Percentiles rank a stretch among this genome's conserved stretches.
Conservation (phyloP, 1,140 invertebrate genomes). For the Caenorhabditis briggsae region DNA sequence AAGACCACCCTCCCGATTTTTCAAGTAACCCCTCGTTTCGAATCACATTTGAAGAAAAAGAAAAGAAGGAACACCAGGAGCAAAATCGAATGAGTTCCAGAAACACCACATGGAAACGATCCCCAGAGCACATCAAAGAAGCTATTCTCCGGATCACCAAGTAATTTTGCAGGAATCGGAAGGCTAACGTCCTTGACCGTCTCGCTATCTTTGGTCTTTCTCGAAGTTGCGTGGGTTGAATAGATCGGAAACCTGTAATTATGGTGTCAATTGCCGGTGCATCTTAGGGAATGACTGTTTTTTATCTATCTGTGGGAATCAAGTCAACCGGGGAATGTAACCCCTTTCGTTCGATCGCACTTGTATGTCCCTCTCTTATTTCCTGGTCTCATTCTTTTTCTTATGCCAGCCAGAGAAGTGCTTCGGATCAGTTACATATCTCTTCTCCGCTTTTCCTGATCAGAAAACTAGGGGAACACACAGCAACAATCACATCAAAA, state of each 20-base stretch:
- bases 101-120: background rate
- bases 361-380: background rate
- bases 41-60: background rate
- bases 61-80: background rate
- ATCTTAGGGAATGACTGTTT: background rate
- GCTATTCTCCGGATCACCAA: background rate
- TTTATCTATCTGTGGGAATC: conserved; percentile 43
- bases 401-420: background rate
- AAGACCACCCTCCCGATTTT: background rate
- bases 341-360: conserved; percentile 36
- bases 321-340: conserved; percentile 49
- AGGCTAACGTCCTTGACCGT: conserved; percentile 33
- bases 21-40: conserved; percentile 38
- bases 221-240: background rate
- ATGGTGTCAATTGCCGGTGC: conserved; percentile 48
- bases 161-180: background rate
- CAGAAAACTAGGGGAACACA: conserved; percentile 3
- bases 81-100: background rate
- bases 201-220: background rate
- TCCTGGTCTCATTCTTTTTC: background rate
- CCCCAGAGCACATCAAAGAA: background rate
- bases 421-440: conserved; percentile 33
- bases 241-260: conserved; percentile 28
- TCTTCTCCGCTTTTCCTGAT: conserved; percentile 5
- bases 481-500: conserved; percentile 34